Evolutionary conservation across 1,140 invertebrate species (phyloP), one percentile per base, ranked within the genome.

Genomic region (Chelonus insularis): DNA sequence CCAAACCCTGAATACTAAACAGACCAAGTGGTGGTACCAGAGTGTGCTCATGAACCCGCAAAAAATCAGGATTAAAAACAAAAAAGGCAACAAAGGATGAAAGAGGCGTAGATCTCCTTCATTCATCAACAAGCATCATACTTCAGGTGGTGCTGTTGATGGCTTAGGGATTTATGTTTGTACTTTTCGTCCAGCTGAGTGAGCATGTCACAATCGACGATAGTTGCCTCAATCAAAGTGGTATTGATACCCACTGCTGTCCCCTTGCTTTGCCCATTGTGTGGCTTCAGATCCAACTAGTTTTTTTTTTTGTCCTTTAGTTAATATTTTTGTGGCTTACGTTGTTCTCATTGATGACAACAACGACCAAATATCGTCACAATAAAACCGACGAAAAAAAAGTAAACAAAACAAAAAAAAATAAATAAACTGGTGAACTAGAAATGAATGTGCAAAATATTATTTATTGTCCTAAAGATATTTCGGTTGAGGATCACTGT

Each of bases 131-230:
- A 16, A 14, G 8, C 16, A 2, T 43, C 16, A 14, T 43, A 16
- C 18, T 20, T 43, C 41, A 43, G 41, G 41, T 43, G 41, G 12
- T 18, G 41, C n/a, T n/a, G n/a, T n/a, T n/a, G 18, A 16, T 8
- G 41, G 8, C 14, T 16, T 3, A 9, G 41, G 41, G 12, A 43
- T 43, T 43, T 43, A 43, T 8, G 41, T 43, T 43, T 43, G 41
- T 43, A 16, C 41, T 43, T 52, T 61, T 54, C 48, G 58, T 63
- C 77, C 76, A 71, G 71, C 65, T 69, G 75, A 76, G 70, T 67
- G 74, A 77, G 69, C 75, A 78, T 72, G 78, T 78, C 77, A 73
- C 75, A 77, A 78, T 73, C 71, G 63, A 68, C 68, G 67, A 72
- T 64, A 65, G 62, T 67, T 60, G 67, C 69, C 71, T 78, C 76